Conservation (phyloP, 64 coral and sea anemone genomes). For the Pocillopora damicornis region DNA sequence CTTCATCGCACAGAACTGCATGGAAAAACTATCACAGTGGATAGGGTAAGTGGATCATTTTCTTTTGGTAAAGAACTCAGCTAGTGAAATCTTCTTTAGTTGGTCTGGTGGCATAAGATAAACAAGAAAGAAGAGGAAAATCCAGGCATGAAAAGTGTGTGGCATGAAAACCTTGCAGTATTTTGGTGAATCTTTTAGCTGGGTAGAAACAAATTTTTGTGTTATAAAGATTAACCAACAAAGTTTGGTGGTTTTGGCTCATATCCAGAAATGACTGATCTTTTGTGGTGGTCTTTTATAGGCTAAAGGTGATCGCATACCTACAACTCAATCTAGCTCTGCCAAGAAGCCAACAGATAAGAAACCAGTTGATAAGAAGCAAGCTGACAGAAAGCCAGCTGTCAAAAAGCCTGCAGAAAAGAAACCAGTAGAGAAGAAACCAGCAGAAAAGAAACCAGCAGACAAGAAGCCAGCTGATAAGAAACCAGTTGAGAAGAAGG, state of each 20-base stretch:
- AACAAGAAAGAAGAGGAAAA: too few relatives aligned
- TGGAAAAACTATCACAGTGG: conserved; percentile 93
- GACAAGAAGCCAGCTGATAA: conserved; percentile 34
- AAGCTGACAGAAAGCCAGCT: conserved; percentile 51
- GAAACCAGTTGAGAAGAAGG: conserved; percentile 5
- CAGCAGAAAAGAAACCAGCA: conserved; percentile 8
- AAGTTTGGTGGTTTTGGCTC: neutral
- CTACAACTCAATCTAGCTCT: conserved; percentile 35
- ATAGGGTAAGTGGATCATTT: conserved; percentile 64
- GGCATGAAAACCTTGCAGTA: too few relatives aligned
- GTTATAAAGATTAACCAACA: too few relatives aligned
- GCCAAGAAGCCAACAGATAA: conserved; percentile 33
- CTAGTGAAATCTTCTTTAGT: too few relatives aligned
- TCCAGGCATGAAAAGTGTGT: too few relatives aligned
- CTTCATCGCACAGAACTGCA: conserved; percentile 95
- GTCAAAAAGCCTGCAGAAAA: conserved; percentile 25
- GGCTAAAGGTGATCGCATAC: conserved; percentile 76
- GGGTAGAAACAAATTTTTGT: too few relatives aligned
- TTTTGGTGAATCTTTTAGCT: too few relatives aligned
- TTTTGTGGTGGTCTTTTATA: neutral
- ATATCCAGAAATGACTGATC: neutral
- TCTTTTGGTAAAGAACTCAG: neutral
- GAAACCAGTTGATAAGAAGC: conserved; percentile 57
- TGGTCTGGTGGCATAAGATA: too few relatives aligned
- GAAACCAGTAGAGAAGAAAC: conserved; percentile 3